Percentiles rank a stretch among this genome's conserved stretches.
Conservation (phyloP, 1,140 invertebrate genomes). For the Leptonema lineaticorne region DNA sequence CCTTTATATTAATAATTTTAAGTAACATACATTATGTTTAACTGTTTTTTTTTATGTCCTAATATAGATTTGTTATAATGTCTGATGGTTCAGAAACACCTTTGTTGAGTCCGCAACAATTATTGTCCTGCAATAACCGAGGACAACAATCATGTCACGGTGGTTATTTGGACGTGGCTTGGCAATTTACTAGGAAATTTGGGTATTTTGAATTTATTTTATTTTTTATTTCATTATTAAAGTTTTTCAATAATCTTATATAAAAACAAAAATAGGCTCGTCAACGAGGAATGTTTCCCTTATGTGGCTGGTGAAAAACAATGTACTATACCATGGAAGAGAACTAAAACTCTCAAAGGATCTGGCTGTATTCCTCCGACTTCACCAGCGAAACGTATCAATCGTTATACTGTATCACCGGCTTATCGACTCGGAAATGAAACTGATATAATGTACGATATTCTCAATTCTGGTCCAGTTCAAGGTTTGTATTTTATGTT, state of each 20-base stretch:
- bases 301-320: conserved; percentile 64
- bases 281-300: conserved; percentile 80
- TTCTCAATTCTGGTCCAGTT: conserved; percentile 87
- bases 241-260: conserved; percentile 23
- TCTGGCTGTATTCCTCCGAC: conserved; percentile 56
- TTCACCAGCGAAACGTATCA: conserved; percentile 54
- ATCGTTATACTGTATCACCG: conserved; percentile 77
- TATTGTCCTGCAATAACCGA: conserved; percentile 80
- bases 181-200: conserved; percentile 80
- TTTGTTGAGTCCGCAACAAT: conserved; percentile 76
- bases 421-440: conserved; percentile 77
- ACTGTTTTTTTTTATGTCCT: conserved; percentile 43
- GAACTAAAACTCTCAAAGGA: conserved; percentile 51
- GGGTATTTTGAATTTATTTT: too few relatives aligned
- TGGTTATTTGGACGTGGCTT: conserved; percentile 86
- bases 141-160: conserved; percentile 81
- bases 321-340: conserved; percentile 59
- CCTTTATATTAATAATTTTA: neutral
- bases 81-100: conserved; percentile 73
- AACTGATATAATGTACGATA: conserved; percentile 89
- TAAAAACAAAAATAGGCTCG: too few relatives aligned
- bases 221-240: too few relatives aligned
- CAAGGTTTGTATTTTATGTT: conserved; percentile 67
- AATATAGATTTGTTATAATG: conserved; percentile 73
- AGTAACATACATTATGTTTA: neutral